phyloP scores from a whole-genome alignment of 1,140 invertebrate species.

The Macrobrachium rosenbergii region DNA sequence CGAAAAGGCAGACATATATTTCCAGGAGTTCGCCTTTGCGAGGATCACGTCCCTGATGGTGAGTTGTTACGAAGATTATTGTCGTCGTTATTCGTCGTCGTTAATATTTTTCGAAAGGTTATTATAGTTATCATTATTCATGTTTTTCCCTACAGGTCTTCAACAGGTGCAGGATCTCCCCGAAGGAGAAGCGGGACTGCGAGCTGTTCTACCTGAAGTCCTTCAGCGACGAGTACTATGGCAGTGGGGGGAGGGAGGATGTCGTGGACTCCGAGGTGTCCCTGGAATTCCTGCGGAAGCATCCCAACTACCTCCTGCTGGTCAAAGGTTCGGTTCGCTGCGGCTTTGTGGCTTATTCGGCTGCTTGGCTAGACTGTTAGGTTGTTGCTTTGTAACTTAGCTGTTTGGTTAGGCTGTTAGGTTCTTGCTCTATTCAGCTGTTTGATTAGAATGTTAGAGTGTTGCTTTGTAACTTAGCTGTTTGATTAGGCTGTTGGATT shows the following conservation, averaged over 20 bases:
- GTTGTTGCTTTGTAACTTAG: too few species aligned
- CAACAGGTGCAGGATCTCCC: slow-evolving; percentile 16
- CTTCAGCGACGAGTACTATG: slow-evolving; percentile 46
- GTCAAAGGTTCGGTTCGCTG: slow-evolving; percentile 26
- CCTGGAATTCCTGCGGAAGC: slow-evolving; percentile 29
- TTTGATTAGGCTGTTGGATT: too few species aligned
- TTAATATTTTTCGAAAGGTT: neutral
- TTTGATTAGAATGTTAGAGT: too few species aligned
- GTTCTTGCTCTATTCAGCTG: too few species aligned
- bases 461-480: too few species aligned
- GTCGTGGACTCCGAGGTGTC: neutral
- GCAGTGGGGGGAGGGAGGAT: slow-evolving; percentile 35
- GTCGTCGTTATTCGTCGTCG: neutral
- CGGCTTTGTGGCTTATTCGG: too few species aligned
- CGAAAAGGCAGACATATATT: slow-evolving; percentile 13
- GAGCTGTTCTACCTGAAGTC: slow-evolving; percentile 51
- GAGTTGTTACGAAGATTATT: neutral
- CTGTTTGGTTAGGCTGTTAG: too few species aligned
- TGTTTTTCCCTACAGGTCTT: slow-evolving; percentile 19
- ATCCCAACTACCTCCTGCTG: slow-evolving; percentile 36
- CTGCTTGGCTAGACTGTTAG: too few species aligned
- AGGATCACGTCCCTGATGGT: slow-evolving; percentile 38
- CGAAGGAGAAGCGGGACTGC: slow-evolving; percentile 47
- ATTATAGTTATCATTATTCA: neutral
- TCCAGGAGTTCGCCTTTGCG: slow-evolving; percentile 48